These are phyloP conservation scores for Oenanthe oenanthe DNA, from an alignment of 2,113 vertebrate species.

Conservation along the genomic window DNA sequence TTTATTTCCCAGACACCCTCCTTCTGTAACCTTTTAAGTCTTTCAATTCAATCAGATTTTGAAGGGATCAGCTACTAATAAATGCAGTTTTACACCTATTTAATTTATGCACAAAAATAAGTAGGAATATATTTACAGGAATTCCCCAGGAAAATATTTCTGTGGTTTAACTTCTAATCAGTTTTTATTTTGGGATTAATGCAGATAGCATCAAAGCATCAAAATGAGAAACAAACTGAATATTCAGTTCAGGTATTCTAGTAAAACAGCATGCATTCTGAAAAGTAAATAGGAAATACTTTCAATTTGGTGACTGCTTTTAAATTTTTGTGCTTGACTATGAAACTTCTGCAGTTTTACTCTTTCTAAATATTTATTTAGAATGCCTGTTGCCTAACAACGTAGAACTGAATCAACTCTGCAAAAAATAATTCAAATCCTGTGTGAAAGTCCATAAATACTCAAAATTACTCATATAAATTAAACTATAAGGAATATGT, in stretches of 20 bases:
- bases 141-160: not conserved
- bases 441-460: not conserved
- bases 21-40: not conserved
- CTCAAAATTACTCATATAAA: not conserved
- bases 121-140: not conserved
- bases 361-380: not conserved
- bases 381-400: not conserved
- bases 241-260: not conserved
- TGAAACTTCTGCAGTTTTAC: not conserved
- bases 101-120: conserved; percentile 25
- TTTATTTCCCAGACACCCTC: not conserved
- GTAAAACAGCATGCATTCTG: not conserved
- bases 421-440: not conserved
- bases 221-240: not conserved
- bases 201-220: not conserved
- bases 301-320: not conserved
- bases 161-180: not conserved
- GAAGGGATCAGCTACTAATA: conserved; percentile 36
- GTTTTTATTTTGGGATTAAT: conserved; percentile 6
- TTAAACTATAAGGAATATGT: not conserved
- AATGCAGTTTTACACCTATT: conserved; percentile 1
- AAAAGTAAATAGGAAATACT: not conserved
- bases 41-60: conserved; percentile 37
- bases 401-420: not conserved
- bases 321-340: not conserved